phyloP scores from a whole-genome alignment of 2,113 vertebrate genomes.

The Tetrax tetrax region DNA sequence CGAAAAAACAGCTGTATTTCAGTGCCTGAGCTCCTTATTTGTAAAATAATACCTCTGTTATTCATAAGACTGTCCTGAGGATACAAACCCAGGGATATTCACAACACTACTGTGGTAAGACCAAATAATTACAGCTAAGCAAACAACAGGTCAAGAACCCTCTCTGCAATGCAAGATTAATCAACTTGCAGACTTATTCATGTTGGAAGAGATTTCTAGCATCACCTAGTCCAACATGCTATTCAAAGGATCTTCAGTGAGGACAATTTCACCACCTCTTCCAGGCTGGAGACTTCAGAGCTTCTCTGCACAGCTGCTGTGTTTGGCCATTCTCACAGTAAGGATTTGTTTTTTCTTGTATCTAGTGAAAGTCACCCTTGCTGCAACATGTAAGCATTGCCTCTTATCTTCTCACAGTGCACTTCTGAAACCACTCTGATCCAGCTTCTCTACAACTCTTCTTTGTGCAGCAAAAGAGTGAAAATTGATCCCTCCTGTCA shows the following conservation, averaged over 20 bases:
- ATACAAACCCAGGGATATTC: neutral
- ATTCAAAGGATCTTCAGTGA: neutral
- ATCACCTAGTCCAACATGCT: neutral
- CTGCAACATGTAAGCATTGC: neutral
- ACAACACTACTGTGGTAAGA: neutral
- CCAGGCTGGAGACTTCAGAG: neutral
- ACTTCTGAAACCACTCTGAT: neutral
- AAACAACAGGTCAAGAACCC: neutral
- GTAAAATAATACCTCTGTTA: neutral
- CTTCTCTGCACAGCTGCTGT: neutral
- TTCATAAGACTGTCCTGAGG: neutral
- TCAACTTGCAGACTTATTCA: neutral
- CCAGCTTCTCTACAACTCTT: neutral
- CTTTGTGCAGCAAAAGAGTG: neutral
- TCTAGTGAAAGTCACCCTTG: neutral
- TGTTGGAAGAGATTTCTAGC: neutral
- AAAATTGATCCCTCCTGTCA: neutral
- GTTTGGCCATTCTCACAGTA: neutral
- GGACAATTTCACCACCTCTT: neutral
- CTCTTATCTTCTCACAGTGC: neutral
- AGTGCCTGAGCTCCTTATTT: neutral
- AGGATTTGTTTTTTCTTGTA: neutral
- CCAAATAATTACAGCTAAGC: neutral
- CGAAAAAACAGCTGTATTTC: neutral
- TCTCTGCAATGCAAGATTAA: neutral